Evolutionary conservation across 2,797 vertebrate genomes (phyloP).

Genomic region (Phyllotis vaccarum): DNA sequence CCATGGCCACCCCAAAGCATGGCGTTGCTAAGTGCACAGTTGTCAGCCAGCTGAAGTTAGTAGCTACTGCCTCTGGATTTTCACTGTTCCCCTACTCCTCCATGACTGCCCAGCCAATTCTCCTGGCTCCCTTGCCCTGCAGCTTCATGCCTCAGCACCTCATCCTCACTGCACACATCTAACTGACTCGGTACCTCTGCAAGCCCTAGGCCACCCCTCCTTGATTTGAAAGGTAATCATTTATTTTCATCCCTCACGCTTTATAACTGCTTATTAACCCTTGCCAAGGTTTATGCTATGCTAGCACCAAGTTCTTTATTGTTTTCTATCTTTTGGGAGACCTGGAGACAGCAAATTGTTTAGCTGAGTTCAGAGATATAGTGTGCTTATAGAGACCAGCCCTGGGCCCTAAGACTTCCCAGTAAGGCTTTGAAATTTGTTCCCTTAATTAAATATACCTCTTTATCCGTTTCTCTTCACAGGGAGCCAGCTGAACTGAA

Average conservation of each 20-base stretch:
- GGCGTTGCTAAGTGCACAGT: not conserved
- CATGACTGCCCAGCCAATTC: not conserved
- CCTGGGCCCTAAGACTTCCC: not conserved
- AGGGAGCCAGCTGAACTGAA: not conserved
- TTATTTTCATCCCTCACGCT: constrained; percentile 31
- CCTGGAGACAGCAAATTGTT: not conserved
- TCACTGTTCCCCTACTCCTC: not conserved
- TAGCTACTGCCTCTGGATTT: not conserved
- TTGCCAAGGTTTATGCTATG: not conserved
- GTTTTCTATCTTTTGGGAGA: not conserved
- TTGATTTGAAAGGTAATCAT: constrained; percentile 46
- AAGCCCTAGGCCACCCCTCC: not conserved
- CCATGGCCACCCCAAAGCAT: not conserved
- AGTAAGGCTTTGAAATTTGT: not conserved
- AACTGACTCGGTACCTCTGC: not conserved
- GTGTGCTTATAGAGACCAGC: not conserved
- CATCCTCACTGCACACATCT: too few relatives aligned
- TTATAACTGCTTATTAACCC: constrained; percentile 29
- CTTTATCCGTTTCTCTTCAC: not conserved
- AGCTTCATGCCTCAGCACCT: not conserved
- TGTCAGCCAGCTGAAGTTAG: not conserved
- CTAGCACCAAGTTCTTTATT: constrained; percentile 1
- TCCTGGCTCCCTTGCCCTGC: not conserved
- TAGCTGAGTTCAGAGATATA: not conserved
- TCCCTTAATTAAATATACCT: not conserved